Percentiles rank a stretch among this genome's conserved stretches.
Evolutionary conservation across 2,888 invertebrate species (phyloP).

Genomic region (Buathra laborator): DNA sequence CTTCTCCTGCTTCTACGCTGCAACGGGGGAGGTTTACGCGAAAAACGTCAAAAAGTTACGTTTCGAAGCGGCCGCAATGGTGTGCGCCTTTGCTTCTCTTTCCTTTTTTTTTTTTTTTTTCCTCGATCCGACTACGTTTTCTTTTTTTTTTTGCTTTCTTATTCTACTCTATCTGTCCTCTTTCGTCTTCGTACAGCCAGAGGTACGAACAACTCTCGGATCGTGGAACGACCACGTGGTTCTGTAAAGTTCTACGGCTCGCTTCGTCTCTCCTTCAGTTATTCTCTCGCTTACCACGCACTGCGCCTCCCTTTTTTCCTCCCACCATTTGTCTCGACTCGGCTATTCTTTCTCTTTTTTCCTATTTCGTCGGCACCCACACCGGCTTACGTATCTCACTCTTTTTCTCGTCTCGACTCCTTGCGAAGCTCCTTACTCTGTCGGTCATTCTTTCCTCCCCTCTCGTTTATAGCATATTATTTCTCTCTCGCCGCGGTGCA

Average conservation of each 20-base stretch:
- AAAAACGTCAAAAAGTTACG: constrained; percentile 82
- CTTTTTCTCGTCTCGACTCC: constrained; percentile 41
- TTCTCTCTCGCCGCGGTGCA: background rate
- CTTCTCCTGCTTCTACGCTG: constrained; percentile 39
- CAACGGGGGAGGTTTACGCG: constrained; percentile 72
- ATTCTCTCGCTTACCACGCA: constrained; percentile 21
- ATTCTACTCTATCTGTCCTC: background rate
- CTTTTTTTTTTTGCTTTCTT: background rate
- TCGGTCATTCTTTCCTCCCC: constrained; percentile 25
- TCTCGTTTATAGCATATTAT: constrained; percentile 27
- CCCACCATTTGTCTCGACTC: background rate
- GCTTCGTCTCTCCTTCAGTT: constrained; percentile 17
- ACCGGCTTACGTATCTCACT: constrained; percentile 36
- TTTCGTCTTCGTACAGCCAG: background rate
- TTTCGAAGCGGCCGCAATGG: constrained; percentile 70
- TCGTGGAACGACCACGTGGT: constrained; percentile 72
- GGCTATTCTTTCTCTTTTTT: constrained; percentile 41
- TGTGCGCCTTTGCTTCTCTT: constrained; percentile 61
- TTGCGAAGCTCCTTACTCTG: constrained; percentile 12
- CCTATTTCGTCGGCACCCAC: constrained; percentile 32
- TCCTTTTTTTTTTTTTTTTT: constrained; percentile 49
- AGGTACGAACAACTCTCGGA: background rate
- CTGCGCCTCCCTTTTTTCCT: constrained; percentile 15
- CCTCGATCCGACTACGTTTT: constrained; percentile 36
- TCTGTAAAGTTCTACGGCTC: constrained; percentile 55